These are phyloP conservation scores for Xylota sylvarum DNA, from an alignment of 2,888 invertebrate species.

Conservation along the genomic window DNA sequence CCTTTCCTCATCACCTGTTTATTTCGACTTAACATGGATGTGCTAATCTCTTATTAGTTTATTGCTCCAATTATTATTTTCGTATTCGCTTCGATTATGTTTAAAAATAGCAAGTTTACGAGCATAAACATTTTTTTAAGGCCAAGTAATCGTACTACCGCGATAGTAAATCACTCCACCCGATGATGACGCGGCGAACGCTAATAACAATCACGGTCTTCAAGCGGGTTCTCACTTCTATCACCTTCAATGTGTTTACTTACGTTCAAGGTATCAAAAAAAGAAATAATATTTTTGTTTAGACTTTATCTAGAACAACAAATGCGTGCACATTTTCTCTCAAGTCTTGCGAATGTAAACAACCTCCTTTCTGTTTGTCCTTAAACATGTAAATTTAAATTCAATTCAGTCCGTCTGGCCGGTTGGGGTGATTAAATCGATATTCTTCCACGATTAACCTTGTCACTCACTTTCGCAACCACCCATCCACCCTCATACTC, in stretches of 20 bases:
- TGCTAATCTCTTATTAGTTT: conserved; percentile 18
- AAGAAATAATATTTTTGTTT: background rate
- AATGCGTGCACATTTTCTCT: conserved; percentile 11
- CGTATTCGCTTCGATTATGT: background rate
- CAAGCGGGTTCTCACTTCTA: background rate
- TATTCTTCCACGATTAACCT: conserved; percentile 33
- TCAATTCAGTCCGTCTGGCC: conserved; percentile 4
- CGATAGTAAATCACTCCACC: conserved; percentile 13
- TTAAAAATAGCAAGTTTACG: conserved; percentile 9
- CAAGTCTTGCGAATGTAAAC: conserved; percentile 9
- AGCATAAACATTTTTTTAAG: conserved; percentile 10
- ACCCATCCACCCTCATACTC: background rate
- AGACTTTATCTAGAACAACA: conserved; percentile 12
- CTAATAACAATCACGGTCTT: background rate
- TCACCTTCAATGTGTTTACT: background rate
- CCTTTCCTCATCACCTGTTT: background rate
- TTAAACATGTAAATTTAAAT: conserved; percentile 14
- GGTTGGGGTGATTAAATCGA: background rate
- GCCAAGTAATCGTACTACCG: background rate
- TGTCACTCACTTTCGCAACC: conserved; percentile 2
- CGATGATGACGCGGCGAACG: background rate
- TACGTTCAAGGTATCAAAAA: background rate
- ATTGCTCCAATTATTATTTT: background rate
- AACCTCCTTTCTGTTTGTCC: conserved; percentile 20
- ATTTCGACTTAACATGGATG: background rate